Base-by-base conservation (phyloP, 2,797 vertebrate genomes). In the Sebastes trivittatus region DNA sequence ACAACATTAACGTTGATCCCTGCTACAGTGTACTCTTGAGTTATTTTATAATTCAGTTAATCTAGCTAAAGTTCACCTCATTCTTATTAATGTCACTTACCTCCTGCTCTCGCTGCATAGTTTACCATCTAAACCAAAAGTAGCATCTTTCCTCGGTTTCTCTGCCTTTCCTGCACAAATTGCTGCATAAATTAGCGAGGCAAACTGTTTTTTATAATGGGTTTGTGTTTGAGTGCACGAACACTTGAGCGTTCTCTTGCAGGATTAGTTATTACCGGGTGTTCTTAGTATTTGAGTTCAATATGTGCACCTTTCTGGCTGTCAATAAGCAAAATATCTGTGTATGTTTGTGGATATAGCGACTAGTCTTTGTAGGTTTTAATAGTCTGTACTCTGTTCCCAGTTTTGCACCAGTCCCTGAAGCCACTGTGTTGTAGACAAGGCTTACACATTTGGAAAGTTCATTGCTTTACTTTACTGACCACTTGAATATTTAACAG, bases 401-500 rank as follows among this genome's bases (percentile, higher is more conserved):
- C 2, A 60, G 54, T 62, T 79, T 59, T 11, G 1, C 18, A 11
- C 22, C 46, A 10, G 42, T 18, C 4, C 16, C 22, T 36, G 18
- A 27, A 62, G 29, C 36, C 36, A 38, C 0, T 18, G 5, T 46
- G 10, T 55, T 75, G 42, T 22, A 30, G 25, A n/a, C 22, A 9
- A 27, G 18, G 7, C 4, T 61, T 1, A 7, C 38, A 38, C 3
- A 82, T 90, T 78, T 77, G 22, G n/a, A 74, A 74, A 30, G 20
- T 54, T 22, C 16, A 16, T 89, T 89, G 59, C 77, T 87, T 68
- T 0, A 64, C 75, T 92, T 92, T 73, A 27, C 62, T 60, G 49
- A 78, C 69, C 54, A 5, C 73, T 63, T 14, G 5, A 69, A 25
- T 52, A 27, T 75, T 77, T 67, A 42, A 71, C 18, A 71, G 63